Conservation (phyloP, 2,888 invertebrate genomes). For the Oscheius sp. region DNA sequence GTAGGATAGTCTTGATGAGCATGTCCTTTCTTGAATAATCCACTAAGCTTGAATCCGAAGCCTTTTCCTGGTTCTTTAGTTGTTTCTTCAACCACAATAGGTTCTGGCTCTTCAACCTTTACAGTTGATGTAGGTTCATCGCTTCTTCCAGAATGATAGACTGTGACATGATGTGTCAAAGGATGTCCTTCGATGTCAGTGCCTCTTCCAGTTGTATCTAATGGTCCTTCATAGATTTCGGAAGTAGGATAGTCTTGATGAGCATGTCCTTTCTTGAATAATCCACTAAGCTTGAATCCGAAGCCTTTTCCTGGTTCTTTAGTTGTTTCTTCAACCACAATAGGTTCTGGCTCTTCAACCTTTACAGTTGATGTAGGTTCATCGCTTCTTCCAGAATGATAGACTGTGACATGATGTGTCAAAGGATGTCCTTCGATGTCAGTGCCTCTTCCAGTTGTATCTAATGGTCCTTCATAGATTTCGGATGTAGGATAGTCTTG, state of each 20-base stretch:
- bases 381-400: constrained; percentile 38
- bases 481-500: too few species aligned
- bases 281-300: too few species aligned
- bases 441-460: constrained; percentile 24
- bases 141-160: constrained; percentile 38
- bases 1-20: too few species aligned
- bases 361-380: too few species aligned
- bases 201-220: constrained; percentile 26
- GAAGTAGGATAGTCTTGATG: constrained; percentile 53
- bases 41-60: neutral
- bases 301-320: too few species aligned
- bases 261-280: constrained; percentile 37
- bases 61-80: too few species aligned
- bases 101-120: neutral
- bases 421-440: constrained; percentile 39
- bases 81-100: too few species aligned
- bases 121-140: constrained; percentile 34
- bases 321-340: too few species aligned
- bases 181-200: constrained; percentile 35
- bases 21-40: constrained; percentile 4
- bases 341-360: too few species aligned
- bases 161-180: constrained; percentile 37
- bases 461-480: constrained; percentile 39
- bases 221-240: constrained; percentile 42
- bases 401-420: constrained; percentile 38